A percentile compares a stretch with the other conserved stretches of the same genome.
phyloP scores from a whole-genome alignment of 2,113 vertebrate species.

The Climacteris rufus region DNA sequence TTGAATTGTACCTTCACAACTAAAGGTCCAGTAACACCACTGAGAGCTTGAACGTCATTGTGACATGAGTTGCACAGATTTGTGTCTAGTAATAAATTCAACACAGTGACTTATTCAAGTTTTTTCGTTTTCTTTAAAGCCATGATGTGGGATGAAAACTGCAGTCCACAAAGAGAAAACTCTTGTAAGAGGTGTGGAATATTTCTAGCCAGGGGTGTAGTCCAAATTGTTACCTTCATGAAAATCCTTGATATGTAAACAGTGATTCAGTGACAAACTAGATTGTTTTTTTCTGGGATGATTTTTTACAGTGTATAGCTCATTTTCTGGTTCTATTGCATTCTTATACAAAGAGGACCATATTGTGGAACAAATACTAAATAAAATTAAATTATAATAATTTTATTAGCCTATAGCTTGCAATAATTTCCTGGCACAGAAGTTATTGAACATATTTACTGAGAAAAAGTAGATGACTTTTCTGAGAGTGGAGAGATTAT shows the following conservation, averaged over 20 bases:
- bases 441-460: background rate
- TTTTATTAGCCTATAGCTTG: background rate
- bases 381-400: background rate
- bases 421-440: background rate
- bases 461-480: background rate
- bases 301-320: background rate
- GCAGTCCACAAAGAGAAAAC: too few relatives aligned
- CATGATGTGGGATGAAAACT: background rate
- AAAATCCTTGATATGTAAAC: background rate
- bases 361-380: background rate
- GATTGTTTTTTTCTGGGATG: background rate
- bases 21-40: background rate
- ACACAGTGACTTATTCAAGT: background rate
- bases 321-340: fast-evolving
- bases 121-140: background rate
- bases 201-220: background rate
- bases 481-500: background rate
- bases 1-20: background rate
- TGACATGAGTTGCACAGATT: background rate
- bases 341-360: background rate
- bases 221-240: background rate
- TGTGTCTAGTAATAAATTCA: background rate
- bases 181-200: background rate
- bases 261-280: background rate
- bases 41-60: background rate